Conservation (phyloP, 2,797 vertebrate genomes). For the Platyrinchus mystaceus region DNA sequence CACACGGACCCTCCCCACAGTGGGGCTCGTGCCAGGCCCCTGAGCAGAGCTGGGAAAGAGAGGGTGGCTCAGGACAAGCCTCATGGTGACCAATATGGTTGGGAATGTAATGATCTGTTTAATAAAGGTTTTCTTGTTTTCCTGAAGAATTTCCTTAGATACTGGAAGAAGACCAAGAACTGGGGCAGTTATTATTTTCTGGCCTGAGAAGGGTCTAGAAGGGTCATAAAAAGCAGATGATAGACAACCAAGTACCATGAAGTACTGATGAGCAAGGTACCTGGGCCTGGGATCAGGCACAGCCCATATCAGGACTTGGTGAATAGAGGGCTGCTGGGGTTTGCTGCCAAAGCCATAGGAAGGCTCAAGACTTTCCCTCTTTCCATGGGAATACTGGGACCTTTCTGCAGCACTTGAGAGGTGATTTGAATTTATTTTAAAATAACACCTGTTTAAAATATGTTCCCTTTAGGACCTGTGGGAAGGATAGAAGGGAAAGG, state of each 20-base stretch:
- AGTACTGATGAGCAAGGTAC: neutral
- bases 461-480: fast-evolving
- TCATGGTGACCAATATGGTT: fast-evolving
- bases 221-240: neutral
- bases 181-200: neutral
- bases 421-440: neutral
- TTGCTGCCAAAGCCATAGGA: neutral
- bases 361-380: neutral
- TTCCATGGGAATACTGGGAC: neutral
- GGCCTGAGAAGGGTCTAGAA: neutral
- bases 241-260: neutral
- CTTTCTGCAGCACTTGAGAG: neutral
- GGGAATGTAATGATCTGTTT: neutral
- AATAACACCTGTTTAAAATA: neutral
- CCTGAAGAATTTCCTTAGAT: neutral
- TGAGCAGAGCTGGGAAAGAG: neutral
- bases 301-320: neutral
- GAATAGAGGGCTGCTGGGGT: neutral
- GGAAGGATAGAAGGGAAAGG: neutral
- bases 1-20: fast-evolving
- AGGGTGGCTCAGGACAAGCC: neutral
- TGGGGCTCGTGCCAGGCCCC: neutral
- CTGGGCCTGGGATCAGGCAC: neutral
- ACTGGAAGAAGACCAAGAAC: neutral
- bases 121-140: neutral